Conservation (phyloP, 2,797 vertebrate genomes). For the Poecile montanus region DNA sequence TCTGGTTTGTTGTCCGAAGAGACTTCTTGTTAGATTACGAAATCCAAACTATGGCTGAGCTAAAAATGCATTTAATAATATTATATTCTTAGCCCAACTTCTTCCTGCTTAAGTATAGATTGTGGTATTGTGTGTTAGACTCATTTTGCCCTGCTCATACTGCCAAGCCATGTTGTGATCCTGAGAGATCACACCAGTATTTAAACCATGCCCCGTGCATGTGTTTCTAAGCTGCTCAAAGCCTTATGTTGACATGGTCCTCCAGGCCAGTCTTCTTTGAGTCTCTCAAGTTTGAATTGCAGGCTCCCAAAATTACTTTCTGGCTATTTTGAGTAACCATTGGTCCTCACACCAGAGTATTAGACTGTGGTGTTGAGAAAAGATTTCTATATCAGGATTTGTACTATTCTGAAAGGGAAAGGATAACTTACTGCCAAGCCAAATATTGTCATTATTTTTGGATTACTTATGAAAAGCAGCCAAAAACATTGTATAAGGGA, state of each 20-base stretch:
- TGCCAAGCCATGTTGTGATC: neutral
- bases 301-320: constrained; percentile 17
- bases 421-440: constrained; percentile 50
- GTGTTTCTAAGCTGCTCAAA: neutral
- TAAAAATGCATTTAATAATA: neutral
- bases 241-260: neutral
- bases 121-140: neutral
- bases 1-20: neutral
- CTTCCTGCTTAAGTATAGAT: neutral
- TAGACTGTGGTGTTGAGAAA: constrained; percentile 29
- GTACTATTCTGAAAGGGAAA: constrained; percentile 37
- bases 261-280: constrained; percentile 2
- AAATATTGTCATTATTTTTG: constrained; percentile 63
- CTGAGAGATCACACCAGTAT: neutral
- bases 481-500: constrained; percentile 52
- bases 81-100: neutral
- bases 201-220: neutral
- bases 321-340: constrained; percentile 25
- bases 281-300: neutral
- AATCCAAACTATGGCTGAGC: neutral
- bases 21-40: neutral
- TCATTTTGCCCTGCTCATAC: neutral
- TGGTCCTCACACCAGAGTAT: constrained; percentile 12
- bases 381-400: constrained; percentile 44
- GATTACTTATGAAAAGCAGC: constrained; percentile 38